These are phyloP conservation scores for Corbicula japonica DNA, from an alignment of 2,888 invertebrate genomes.

Conservation along the genomic window DNA sequence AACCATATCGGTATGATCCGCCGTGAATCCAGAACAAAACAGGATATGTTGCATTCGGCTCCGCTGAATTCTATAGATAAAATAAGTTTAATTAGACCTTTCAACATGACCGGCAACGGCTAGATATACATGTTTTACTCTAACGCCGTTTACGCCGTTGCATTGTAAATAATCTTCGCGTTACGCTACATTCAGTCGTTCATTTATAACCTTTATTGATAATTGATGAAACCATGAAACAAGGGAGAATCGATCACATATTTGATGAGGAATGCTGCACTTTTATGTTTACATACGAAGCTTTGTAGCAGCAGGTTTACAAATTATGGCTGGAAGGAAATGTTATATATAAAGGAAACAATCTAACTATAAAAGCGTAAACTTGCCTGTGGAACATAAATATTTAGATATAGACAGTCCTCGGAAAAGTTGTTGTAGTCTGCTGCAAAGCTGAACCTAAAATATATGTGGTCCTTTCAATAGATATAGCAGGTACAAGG, in stretches of 20 bases:
- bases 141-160: no score
- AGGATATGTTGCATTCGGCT: conserved; percentile 39
- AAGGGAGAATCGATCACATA: no score
- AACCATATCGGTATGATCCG: conserved; percentile 70
- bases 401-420: conserved; percentile 69
- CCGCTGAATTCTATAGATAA: background rate
- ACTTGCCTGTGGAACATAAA: conserved; percentile 62
- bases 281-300: no score
- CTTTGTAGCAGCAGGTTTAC: background rate
- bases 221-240: no score
- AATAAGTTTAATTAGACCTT: no score
- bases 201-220: background rate
- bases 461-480: background rate
- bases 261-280: no score
- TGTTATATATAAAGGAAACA: background rate
- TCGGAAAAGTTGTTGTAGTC: conserved; percentile 57
- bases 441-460: conserved; percentile 57
- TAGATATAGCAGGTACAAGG: background rate
- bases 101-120: no score
- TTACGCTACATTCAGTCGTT: background rate
- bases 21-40: conserved; percentile 80
- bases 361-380: background rate
- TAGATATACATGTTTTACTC: no score
- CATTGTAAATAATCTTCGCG: background rate
- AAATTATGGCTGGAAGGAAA: background rate